Evolutionary conservation across 2,797 vertebrate genomes (phyloP).

Genomic region (Sebastiscus albofasciatus): DNA sequence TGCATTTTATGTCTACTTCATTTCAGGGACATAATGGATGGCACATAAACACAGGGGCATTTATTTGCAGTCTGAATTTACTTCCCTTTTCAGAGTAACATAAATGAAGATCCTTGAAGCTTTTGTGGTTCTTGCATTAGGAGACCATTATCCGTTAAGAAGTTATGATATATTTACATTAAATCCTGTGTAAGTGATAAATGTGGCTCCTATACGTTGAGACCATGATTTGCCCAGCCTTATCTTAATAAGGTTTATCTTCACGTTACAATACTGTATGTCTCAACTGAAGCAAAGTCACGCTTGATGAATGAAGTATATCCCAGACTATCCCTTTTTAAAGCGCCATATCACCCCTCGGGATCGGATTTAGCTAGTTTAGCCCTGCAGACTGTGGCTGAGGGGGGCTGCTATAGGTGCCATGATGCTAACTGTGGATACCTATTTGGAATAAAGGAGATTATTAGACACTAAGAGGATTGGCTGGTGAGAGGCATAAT

Average conservation of each 20-base stretch:
- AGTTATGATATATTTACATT: not conserved
- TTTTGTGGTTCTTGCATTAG: not conserved
- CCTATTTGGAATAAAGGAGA: slow-evolving; percentile 65
- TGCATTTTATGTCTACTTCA: not conserved
- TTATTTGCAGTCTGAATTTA: not conserved
- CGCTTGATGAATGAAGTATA: not conserved
- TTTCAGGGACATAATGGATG: not conserved
- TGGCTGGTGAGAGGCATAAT: slow-evolving; percentile 67
- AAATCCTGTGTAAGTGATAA: not conserved
- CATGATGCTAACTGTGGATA: slow-evolving; percentile 45
- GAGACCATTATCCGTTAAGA: not conserved
- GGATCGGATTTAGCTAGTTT: slow-evolving; percentile 19
- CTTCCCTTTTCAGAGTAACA: not conserved
- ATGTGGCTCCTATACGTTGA: not conserved
- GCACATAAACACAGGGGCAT: not conserved
- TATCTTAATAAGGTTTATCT: not conserved
- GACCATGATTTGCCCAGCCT: not conserved
- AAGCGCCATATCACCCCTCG: not conserved
- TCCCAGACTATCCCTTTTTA: not conserved
- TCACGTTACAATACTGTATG: not conserved
- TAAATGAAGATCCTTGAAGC: not conserved
- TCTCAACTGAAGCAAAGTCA: not conserved
- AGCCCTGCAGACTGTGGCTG: not conserved
- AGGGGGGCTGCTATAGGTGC: slow-evolving; percentile 31
- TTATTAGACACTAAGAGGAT: slow-evolving; percentile 77